Conservation (phyloP, 37 sponge, comb jelly and placozoan species). For the Petrosia ficiformis region DNA sequence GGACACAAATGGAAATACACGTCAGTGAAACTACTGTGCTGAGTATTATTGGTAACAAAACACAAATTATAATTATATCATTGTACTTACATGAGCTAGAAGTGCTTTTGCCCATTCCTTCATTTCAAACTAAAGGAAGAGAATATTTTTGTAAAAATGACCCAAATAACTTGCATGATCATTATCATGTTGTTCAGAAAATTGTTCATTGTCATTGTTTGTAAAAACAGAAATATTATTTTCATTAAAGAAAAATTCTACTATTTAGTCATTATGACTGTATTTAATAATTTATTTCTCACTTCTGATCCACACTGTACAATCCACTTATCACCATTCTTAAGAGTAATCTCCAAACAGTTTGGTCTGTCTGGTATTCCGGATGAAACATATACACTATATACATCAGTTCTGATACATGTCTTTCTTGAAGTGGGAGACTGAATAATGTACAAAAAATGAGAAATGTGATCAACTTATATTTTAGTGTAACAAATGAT, state of each 20-base stretch:
- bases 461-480: background rate
- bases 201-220: background rate
- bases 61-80: background rate
- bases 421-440: background rate
- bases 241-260: background rate
- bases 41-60: background rate
- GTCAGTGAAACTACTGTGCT: no score
- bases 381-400: background rate
- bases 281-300: no score
- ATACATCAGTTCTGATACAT: conserved; percentile 5
- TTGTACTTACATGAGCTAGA: conserved; percentile 15
- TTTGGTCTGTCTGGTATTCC: conserved; percentile 13
- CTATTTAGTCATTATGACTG: background rate
- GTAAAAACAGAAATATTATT: background rate
- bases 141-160: background rate
- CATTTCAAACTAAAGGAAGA: conserved; percentile 13
- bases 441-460: background rate
- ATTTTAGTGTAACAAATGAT: no score
- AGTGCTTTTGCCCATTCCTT: conserved; percentile 7
- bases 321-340: conserved; percentile 23
- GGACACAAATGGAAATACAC: no score
- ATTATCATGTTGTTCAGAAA: no score
- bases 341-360: background rate
- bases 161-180: no score
- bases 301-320: background rate